Conservation (phyloP, 2,797 vertebrate species). For the Gambelia wislizenii region DNA sequence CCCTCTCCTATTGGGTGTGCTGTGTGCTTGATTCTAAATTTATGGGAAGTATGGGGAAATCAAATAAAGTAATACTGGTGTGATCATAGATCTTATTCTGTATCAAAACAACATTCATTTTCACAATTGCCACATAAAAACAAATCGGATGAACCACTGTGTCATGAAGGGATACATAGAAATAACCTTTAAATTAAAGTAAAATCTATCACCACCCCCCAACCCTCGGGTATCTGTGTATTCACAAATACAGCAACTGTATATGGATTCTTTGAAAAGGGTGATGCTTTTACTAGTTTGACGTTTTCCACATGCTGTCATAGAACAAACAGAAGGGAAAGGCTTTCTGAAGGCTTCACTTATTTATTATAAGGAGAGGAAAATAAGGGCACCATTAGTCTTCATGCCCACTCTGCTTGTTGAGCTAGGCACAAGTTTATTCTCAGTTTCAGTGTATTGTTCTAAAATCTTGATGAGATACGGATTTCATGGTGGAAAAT, state of each 20-base stretch:
- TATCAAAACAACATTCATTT: conserved; percentile 14
- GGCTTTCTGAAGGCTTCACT: conserved; percentile 63
- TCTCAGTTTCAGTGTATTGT: conserved; percentile 28
- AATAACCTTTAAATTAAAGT: conserved; percentile 39
- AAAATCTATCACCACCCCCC: conserved; percentile 5
- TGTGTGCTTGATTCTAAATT: conserved; percentile 26
- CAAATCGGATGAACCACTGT: conserved; percentile 40
- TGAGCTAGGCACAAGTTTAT: conserved; percentile 2
- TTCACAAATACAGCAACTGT: conserved; percentile 28
- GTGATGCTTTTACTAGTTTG: conserved; percentile 31
- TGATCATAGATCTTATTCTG: not conserved
- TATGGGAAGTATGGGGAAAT: conserved; percentile 35
- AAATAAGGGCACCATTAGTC: conserved; percentile 1
- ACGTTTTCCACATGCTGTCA: conserved; percentile 46
- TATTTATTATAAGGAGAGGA: conserved; percentile 60
- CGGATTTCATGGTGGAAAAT: conserved; percentile 39
- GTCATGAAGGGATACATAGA: conserved; percentile 8
- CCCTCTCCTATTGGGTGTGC: conserved; percentile 16
- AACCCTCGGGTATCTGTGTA: conserved; percentile 22
- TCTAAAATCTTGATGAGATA: not conserved
- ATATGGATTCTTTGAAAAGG: conserved; percentile 27
- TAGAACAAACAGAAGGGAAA: conserved; percentile 48
- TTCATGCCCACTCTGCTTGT: conserved; percentile 49
- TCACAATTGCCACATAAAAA: not conserved
- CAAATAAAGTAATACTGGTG: not conserved